Evolutionary conservation across 1,140 invertebrate genomes (phyloP), one percentile per base, ranked within the genome.

Genomic region (Drosophila sucinea): DNA sequence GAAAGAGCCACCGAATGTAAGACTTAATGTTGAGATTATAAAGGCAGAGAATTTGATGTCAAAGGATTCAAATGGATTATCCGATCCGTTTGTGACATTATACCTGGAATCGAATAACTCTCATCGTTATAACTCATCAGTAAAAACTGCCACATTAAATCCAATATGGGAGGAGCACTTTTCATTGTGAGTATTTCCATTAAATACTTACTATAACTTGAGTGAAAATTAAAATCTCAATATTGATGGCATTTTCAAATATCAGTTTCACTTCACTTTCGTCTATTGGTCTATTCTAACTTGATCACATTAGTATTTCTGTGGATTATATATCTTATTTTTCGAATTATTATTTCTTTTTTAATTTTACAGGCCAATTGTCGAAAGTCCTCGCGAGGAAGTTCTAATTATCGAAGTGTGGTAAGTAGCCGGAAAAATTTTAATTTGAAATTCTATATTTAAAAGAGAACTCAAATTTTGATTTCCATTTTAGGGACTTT

Each of bases 101-200:
- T 97, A 96, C 92, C 92, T 97, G 62, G 95, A 96, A 85, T 97
- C 96, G 8, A 94, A 95, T 69, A 94, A 94, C 1, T 95, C 95
- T 1, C 95, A 95, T 81, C 94, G 96, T 73, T 97, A 96, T 79
- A 97, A 97, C 71, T 98, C 98, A 17, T 96, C 97, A 7, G 98
- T 99, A 1, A 99, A 98, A 93, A 94, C 95, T 4, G 94, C 94
- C 73, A 99, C 98, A 1, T 93, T 99, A 3, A 96, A 96, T 92
- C 98, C 98, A 0, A 93, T 95, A 23, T 99, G 98, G 98, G 98
- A 99, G 91, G 98, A 99, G 93, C 96, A 98, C 93, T 99, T 99
- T 93, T 97, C 97, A 92, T 94, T 99, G 98, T 98, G 94, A 96
- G 97, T 96, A 62, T 60, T 29, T 56, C 8, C 1, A 58, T 23